Evolutionary conservation across 2,888 invertebrate genomes (phyloP).

Genomic region (Hylaea fasciaria): DNA sequence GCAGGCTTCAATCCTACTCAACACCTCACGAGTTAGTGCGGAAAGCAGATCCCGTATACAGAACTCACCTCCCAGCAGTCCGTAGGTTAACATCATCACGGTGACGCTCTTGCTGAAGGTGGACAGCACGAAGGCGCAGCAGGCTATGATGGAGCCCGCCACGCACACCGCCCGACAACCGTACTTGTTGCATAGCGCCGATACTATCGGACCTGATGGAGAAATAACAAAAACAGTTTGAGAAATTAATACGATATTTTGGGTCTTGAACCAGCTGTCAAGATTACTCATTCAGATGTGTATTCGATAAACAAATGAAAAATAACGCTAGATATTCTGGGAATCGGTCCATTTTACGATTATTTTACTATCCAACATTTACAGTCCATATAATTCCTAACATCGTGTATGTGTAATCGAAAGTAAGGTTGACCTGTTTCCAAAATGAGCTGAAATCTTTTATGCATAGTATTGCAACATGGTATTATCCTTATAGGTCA

Average conservation of each 20-base stretch:
- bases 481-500: constrained; percentile 37
- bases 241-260: too few species aligned
- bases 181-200: constrained; percentile 97
- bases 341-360: too few species aligned
- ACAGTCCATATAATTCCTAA: not conserved
- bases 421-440: constrained; percentile 20
- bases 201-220: constrained; percentile 93
- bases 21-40: too few species aligned
- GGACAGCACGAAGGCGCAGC: constrained; percentile 93
- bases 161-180: constrained; percentile 98
- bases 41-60: too few species aligned
- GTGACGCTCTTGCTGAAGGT: constrained; percentile 94
- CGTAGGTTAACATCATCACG: constrained; percentile 96
- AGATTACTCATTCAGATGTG: too few species aligned
- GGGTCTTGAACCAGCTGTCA: too few species aligned
- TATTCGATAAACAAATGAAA: too few species aligned
- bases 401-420: constrained; percentile 7
- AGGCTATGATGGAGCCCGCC: constrained; percentile 94
- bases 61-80: constrained; percentile 93
- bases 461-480: constrained; percentile 31
- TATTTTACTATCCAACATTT: constrained; percentile 7
- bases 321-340: too few species aligned
- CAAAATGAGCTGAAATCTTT: constrained; percentile 27
- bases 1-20: too few species aligned
- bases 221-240: not conserved